Conservation (phyloP, 2,888 invertebrate genomes). For the Choreutis nemorana region DNA sequence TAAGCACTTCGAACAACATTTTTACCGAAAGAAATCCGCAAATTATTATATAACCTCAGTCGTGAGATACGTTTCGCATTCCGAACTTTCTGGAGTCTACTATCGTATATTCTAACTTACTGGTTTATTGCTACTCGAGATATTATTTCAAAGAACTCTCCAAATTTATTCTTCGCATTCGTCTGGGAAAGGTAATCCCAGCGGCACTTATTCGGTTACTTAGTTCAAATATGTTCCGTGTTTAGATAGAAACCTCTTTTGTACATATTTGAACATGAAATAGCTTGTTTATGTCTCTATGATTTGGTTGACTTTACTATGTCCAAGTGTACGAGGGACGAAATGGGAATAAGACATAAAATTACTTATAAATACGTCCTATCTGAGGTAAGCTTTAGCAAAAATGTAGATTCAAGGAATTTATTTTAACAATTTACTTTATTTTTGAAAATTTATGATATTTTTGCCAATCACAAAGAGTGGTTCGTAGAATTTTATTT, state of each 20-base stretch:
- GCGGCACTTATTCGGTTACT: conserved; percentile 49
- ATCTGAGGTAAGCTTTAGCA: no score
- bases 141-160: conserved; percentile 61
- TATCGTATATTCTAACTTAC: conserved; percentile 55
- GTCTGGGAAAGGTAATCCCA: conserved; percentile 47
- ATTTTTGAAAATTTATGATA: no score
- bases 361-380: no score
- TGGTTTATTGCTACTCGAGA: conserved; percentile 57
- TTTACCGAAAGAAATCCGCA: no score
- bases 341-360: no score
- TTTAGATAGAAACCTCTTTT: conserved; percentile 24
- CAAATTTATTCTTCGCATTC: conserved; percentile 52
- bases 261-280: conserved; percentile 24
- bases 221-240: conserved; percentile 37
- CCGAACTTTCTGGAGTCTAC: conserved; percentile 52
- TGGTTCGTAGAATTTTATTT: no score
- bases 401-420: no score
- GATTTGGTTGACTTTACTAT: conserved; percentile 1
- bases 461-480: no score
- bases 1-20: no score
- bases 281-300: conserved; percentile 12
- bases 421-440: no score
- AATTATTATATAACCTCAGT: conserved; percentile 32
- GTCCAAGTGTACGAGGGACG: no score
- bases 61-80: conserved; percentile 33